Evolutionary conservation across 2,888 invertebrate species (phyloP).

Genomic region (Trisateles emortualis): DNA sequence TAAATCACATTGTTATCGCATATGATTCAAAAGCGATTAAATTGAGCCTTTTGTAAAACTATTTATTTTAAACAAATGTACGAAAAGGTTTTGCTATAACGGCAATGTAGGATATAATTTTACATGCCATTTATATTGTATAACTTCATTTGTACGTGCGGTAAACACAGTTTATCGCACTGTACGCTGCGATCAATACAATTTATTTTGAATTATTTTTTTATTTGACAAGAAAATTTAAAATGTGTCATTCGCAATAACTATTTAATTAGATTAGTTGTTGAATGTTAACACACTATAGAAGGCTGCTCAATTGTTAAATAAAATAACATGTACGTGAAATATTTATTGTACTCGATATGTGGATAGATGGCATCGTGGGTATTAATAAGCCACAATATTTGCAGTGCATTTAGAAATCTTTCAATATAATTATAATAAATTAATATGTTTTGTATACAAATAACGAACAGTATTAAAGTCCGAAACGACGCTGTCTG

Average conservation of each 20-base stretch:
- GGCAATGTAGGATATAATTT: background rate
- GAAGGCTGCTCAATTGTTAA: conserved; percentile 19
- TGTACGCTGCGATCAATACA: background rate
- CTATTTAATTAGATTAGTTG: background rate
- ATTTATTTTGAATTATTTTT: background rate
- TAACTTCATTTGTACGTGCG: background rate
- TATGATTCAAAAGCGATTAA: background rate
- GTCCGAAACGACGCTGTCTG: conserved; percentile 8
- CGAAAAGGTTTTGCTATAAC: background rate
- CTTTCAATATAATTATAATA: background rate
- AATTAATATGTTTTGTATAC: background rate
- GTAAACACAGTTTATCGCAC: background rate
- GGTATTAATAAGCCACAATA: background rate
- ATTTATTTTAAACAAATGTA: background rate
- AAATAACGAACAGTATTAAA: background rate
- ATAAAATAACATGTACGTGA: conserved; percentile 7
- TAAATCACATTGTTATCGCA: background rate
- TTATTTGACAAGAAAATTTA: background rate
- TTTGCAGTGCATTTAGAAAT: background rate
- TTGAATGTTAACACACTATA: background rate
- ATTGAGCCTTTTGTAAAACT: background rate
- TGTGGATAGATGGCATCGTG: conserved; percentile 25
- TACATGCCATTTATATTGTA: background rate
- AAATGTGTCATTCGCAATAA: background rate
- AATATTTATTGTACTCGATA: conserved; percentile 19